phyloP scores from a whole-genome alignment of 2,113 vertebrate genomes.

The Antechinus stuartii region DNA sequence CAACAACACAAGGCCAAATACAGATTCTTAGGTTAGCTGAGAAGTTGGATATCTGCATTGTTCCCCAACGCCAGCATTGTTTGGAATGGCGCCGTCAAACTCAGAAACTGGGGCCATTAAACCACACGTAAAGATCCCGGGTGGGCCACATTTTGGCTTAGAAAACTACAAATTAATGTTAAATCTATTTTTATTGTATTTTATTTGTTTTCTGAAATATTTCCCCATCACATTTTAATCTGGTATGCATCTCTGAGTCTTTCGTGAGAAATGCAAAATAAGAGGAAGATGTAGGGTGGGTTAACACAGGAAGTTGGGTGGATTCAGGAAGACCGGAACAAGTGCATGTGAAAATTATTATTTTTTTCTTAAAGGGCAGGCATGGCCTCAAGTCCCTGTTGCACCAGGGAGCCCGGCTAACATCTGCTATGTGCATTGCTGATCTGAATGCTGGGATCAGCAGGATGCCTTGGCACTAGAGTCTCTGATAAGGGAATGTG shows the following conservation, averaged over 20 bases:
- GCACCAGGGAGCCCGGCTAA: neutral
- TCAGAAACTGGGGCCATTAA: neutral
- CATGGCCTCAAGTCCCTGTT: neutral
- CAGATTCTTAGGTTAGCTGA: neutral
- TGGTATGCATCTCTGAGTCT: neutral
- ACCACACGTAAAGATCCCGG: neutral
- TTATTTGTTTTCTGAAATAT: neutral
- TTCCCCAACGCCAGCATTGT: neutral
- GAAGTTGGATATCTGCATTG: neutral
- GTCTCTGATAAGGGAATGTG: neutral
- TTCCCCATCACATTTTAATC: neutral
- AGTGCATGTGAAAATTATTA: neutral
- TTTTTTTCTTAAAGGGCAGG: neutral
- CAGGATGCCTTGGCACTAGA: neutral
- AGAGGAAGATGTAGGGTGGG: neutral
- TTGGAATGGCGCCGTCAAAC: neutral
- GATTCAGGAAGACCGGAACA: neutral
- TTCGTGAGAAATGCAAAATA: neutral
- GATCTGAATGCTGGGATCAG: neutral
- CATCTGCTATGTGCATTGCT: neutral
- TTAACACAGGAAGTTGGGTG: neutral
- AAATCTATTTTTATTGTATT: neutral
- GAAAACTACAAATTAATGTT: neutral
- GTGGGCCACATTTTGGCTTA: neutral
- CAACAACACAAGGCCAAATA: neutral